A percentile compares a stretch with the other conserved stretches of the same genome.
Conservation (phyloP, 2,113 vertebrate genomes). For the Bos javanicus region DNA sequence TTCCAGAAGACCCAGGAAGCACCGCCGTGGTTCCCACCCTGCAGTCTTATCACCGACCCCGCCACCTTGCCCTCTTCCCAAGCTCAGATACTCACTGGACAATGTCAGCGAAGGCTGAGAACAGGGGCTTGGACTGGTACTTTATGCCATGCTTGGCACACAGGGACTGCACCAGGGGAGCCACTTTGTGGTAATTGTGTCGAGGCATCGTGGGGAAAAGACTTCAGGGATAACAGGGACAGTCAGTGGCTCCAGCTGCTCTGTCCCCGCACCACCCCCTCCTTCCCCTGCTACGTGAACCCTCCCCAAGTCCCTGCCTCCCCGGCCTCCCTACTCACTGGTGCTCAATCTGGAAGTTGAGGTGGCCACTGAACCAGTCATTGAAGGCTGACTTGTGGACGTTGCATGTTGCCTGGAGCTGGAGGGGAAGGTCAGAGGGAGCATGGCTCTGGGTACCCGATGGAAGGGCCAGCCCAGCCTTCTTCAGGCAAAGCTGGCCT, state of each 20-base stretch:
- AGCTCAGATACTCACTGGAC: slow-evolving; percentile 77
- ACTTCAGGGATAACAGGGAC: slow-evolving; percentile 63
- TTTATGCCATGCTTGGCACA: slow-evolving; percentile 80
- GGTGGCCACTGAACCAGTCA: slow-evolving; percentile 89
- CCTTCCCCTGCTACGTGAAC: accelerated
- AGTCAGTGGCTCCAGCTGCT: neutral
- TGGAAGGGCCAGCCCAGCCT: neutral
- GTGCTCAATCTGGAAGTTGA: slow-evolving; percentile 91
- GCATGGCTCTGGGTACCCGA: neutral
- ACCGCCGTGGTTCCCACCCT: neutral
- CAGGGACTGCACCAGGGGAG: slow-evolving; percentile 85
- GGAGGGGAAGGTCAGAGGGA: neutral
- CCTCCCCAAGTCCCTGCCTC: neutral
- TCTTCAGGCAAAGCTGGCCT: neutral
- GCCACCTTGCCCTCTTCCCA: neutral
- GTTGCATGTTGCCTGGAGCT: slow-evolving; percentile 88
- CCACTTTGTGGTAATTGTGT: slow-evolving; percentile 85
- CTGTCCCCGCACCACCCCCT: neutral
- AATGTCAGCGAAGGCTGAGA: slow-evolving; percentile 81
- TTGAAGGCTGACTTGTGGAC: slow-evolving; percentile 87
- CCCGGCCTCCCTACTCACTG: slow-evolving; percentile 80
- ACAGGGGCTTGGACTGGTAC: slow-evolving; percentile 82
- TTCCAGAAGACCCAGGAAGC: neutral
- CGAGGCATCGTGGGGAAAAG: slow-evolving; percentile 84
- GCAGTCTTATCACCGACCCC: accelerated